Evolutionary conservation across 2,113 vertebrate species (phyloP).

Genomic region (Saguinus imperator): DNA sequence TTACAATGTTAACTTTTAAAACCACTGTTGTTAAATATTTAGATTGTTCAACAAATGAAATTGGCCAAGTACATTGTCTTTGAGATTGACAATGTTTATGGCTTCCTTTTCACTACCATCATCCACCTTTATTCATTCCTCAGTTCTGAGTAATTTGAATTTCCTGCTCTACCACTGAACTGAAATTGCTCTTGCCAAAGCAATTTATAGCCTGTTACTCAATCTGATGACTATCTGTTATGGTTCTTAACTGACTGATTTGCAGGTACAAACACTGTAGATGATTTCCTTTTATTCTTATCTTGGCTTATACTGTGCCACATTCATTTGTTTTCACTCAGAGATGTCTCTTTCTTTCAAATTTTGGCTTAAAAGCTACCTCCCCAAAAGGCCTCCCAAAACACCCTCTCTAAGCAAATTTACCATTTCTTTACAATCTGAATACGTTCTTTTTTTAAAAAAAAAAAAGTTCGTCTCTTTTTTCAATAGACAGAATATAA

Average conservation of each 20-base stretch:
- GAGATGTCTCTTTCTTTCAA: neutral
- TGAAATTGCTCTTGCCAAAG: neutral
- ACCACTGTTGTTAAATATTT: neutral
- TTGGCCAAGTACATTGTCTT: neutral
- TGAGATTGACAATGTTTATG: neutral
- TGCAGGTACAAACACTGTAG: neutral
- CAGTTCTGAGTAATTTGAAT: neutral
- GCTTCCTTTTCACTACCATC: neutral
- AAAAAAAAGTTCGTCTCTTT: neutral
- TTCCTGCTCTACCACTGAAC: neutral
- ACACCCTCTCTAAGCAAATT: neutral
- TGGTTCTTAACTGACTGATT: neutral
- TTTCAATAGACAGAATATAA: neutral
- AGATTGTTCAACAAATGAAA: too few species aligned
- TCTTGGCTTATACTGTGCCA: neutral
- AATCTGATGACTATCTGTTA: neutral
- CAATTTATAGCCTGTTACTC: neutral
- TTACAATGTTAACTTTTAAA: neutral
- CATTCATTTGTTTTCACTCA: neutral
- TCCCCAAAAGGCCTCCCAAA: neutral
- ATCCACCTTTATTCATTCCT: neutral
- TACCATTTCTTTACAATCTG: neutral
- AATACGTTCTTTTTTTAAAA: neutral
- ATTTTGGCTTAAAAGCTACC: neutral
- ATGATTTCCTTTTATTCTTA: neutral